A percentile compares a stretch with the other conserved stretches of the same genome.
phyloP scores from a whole-genome alignment of 2,888 invertebrate genomes.

The Nipponacmea schrenckii region DNA sequence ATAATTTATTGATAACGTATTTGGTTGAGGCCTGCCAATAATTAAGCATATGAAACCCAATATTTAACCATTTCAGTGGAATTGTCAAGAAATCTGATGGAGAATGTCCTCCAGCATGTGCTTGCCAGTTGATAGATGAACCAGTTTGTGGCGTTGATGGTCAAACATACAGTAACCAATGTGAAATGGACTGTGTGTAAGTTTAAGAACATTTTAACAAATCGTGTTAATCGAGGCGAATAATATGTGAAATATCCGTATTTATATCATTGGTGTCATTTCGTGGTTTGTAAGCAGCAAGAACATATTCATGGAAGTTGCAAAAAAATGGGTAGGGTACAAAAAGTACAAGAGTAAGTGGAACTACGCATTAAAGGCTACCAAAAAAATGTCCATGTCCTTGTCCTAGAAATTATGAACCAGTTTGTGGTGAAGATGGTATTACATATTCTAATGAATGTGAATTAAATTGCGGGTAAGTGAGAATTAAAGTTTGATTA shows the following conservation, averaged over 20 bases:
- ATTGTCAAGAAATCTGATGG: slow-evolving; percentile 15
- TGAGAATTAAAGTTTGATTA: not conserved
- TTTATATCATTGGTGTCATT: no score
- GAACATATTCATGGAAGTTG: no score
- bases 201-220: not conserved
- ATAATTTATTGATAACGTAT: not conserved
- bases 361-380: no score
- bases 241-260: no score
- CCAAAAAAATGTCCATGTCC: slow-evolving; percentile 13
- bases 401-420: slow-evolving; percentile 15
- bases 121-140: slow-evolving; percentile 16
- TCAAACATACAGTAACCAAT: slow-evolving; percentile 17
- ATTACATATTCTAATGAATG: slow-evolving; percentile 18
- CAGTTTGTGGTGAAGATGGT: slow-evolving; percentile 21
- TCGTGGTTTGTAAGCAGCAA: no score
- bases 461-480: slow-evolving; percentile 14
- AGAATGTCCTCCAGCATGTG: slow-evolving; percentile 18
- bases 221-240: not conserved
- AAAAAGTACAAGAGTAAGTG: no score
- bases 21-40: not conserved
- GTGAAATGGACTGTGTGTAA: slow-evolving; percentile 16
- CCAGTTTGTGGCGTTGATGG: slow-evolving; percentile 22
- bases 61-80: not conserved
- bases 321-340: no score
- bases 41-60: not conserved